These are phyloP conservation scores for Arremon brunneinucha DNA, from an alignment of 2,797 vertebrate species.

Conservation along the genomic window DNA sequence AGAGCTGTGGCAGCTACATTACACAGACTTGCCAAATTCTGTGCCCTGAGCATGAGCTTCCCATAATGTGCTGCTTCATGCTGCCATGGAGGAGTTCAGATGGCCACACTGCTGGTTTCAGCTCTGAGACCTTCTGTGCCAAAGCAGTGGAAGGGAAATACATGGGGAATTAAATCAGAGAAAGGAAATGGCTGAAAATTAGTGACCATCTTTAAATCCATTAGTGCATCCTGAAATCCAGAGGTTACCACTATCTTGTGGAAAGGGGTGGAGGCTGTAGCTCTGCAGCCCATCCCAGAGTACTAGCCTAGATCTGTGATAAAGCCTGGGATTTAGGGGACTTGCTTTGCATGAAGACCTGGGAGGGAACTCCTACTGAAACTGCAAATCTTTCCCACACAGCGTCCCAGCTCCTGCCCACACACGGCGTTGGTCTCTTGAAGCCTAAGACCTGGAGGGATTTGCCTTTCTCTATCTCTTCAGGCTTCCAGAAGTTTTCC, in stretches of 20 bases:
- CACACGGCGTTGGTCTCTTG: neutral
- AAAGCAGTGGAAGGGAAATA: neutral
- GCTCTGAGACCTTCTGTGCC: neutral
- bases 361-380: conserved; percentile 36
- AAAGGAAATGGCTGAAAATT: neutral
- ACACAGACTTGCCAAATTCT: neutral
- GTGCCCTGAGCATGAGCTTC: neutral
- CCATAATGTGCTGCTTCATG: neutral
- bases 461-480: conserved; percentile 28
- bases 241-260: neutral
- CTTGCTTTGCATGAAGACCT: neutral
- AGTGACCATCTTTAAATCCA: neutral
- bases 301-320: neutral
- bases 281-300: neutral
- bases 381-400: conserved; percentile 24
- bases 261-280: neutral
- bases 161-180: neutral
- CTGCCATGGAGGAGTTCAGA: accelerated
- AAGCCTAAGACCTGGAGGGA: conserved; percentile 38
- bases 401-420: conserved; percentile 6
- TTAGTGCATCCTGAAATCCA: neutral
- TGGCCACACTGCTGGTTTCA: accelerated
- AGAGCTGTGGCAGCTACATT: neutral
- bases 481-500: conserved; percentile 36
- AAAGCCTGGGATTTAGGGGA: neutral